Percentiles rank a stretch among this genome's conserved stretches.
phyloP scores from a whole-genome alignment of 2,888 invertebrate species.

The Drosophila cognata region DNA sequence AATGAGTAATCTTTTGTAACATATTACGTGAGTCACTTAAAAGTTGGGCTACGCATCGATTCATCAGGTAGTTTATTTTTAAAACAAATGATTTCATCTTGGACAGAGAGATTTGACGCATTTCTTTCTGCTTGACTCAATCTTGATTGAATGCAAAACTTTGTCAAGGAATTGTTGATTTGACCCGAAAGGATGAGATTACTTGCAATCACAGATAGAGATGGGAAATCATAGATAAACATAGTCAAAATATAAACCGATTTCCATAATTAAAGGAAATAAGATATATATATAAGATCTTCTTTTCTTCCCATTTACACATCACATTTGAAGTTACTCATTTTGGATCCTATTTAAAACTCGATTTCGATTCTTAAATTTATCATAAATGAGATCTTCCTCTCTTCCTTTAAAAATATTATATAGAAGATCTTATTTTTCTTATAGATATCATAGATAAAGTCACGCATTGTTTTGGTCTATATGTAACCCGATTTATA shows the following conservation, averaged over 20 bases:
- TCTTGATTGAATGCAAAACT: background rate
- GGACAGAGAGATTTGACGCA: conserved; percentile 16
- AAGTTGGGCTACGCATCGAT: conserved; percentile 26
- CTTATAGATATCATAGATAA: background rate
- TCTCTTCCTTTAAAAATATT: fast-evolving
- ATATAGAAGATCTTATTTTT: too few relatives aligned
- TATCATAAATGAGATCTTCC: too few relatives aligned
- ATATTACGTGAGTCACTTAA: conserved; percentile 21
- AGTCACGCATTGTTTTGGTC: background rate
- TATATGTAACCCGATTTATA: background rate
- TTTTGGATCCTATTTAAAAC: too few relatives aligned
- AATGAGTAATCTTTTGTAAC: background rate
- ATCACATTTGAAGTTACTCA: too few relatives aligned
- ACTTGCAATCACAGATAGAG: too few relatives aligned
- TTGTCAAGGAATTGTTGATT: background rate
- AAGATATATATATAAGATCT: too few relatives aligned
- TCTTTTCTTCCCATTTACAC: too few relatives aligned
- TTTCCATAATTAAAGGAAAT: background rate
- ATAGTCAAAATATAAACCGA: background rate
- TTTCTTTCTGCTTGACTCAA: conserved; percentile 1
- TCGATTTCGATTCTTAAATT: too few relatives aligned
- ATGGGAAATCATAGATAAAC: too few relatives aligned
- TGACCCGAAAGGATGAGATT: background rate
- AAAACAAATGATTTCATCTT: conserved; percentile 37
- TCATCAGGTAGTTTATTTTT: conserved; percentile 43